phyloP scores from a whole-genome alignment of 2,888 invertebrate genomes.

The Pachymerium ferrugineum region DNA sequence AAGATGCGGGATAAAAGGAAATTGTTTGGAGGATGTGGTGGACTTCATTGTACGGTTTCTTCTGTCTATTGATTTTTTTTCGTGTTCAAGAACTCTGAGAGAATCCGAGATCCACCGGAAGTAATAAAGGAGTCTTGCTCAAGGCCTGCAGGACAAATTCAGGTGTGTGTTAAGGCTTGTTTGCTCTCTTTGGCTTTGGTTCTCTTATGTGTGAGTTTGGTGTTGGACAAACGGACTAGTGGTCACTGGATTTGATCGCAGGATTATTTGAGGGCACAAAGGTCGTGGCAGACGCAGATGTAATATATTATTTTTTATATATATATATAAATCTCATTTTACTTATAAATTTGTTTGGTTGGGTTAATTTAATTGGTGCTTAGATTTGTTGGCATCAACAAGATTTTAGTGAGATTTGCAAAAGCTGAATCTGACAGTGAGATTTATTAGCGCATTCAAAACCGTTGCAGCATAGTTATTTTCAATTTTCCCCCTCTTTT shows the following conservation, averaged over 20 bases:
- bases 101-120: conserved; percentile 19
- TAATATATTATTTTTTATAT: no score
- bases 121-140: conserved; percentile 19
- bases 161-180: conserved; percentile 16
- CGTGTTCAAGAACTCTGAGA: neutral
- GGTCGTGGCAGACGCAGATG: no score
- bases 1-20: neutral
- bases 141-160: conserved; percentile 16
- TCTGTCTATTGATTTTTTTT: neutral
- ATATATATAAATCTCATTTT: no score
- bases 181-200: neutral
- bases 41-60: conserved; percentile 9
- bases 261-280: neutral
- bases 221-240: neutral
- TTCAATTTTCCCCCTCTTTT: conserved; percentile 24
- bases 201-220: neutral
- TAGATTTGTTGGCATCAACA: conserved; percentile 23
- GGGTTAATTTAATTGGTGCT: neutral
- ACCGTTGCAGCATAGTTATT: conserved; percentile 27
- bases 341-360: neutral
- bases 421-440: conserved; percentile 19
- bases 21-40: neutral
- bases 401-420: conserved; percentile 20
- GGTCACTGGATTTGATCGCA: neutral
- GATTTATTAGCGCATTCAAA: conserved; percentile 17